Base-by-base conservation (phyloP, 2,797 vertebrate species). In the Pampus argenteus region DNA sequence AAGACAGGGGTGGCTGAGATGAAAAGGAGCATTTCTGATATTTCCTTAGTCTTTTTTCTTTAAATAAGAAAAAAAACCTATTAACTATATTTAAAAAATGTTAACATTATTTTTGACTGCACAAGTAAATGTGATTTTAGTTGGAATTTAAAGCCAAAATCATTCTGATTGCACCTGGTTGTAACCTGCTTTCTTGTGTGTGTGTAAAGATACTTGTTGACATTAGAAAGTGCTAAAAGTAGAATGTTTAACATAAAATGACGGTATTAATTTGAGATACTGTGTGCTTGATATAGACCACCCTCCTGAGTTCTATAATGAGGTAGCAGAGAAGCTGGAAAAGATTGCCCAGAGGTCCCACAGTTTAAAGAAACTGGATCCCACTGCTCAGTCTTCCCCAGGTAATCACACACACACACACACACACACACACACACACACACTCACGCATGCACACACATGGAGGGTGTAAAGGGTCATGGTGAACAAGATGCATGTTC, bases 321-420 rank as follows among this genome's bases (percentile, higher is more conserved):
- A 89, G 4, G 90, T 95, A 18, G 94, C 93, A 34, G 81, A 88
- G 74, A 91, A 77, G 36, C 82, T 95, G 85, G 91, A 89, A 18
- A 76, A 79, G 81, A 93, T 95, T 1, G 93, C 93, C 17, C 86
- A 88, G 71, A 88, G 36, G 60, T 86, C 85, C 28, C 60, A 75
- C 55, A 91, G 82, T 6, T 44, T 82, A 6, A 93, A 79, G 75
- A 91, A 25, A 50, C 68, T 13, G 2, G 73, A 18, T 7, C 56
- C 80, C 7, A 11, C n/a, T 18, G 2, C 9, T n/a, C 34, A 17
- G 11, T 25, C 29, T 9, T 4, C 72, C 10, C 6, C 72, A 72
- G 81, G 78, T 90, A 56, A 65, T 5, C 56, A 13, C n/a, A 52
- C 44, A 6, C 60, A 55, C 36, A 47, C 40, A 29, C 74, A 45